Evolutionary conservation across 2,888 invertebrate species (phyloP).

Genomic region (Acrocyrtus sp.): DNA sequence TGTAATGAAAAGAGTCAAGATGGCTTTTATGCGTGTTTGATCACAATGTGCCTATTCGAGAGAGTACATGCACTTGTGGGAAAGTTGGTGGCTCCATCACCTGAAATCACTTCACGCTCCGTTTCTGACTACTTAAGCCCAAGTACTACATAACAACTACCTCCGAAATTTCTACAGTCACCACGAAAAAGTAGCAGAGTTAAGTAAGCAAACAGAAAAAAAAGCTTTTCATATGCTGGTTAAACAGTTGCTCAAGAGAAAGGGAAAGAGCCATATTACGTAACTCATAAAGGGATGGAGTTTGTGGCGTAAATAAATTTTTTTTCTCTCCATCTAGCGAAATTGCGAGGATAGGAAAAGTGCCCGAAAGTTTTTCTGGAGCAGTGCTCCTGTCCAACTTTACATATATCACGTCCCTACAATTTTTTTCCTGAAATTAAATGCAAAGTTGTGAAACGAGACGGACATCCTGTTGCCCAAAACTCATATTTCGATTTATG

Average conservation of each 20-base stretch:
- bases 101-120: slow-evolving; percentile 52
- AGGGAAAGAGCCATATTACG: too few species aligned
- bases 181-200: not conserved
- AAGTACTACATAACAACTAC: slow-evolving; percentile 3
- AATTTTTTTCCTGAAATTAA: too few species aligned
- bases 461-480: slow-evolving; percentile 38
- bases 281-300: too few species aligned
- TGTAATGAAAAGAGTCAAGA: slow-evolving; percentile 41
- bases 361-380: too few species aligned
- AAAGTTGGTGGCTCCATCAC: slow-evolving; percentile 45
- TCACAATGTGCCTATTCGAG: not conserved
- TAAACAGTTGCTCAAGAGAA: too few species aligned
- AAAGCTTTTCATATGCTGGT: too few species aligned
- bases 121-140: slow-evolving; percentile 17
- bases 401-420: too few species aligned
- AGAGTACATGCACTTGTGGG: slow-evolving; percentile 28
- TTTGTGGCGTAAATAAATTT: too few species aligned
- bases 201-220: not conserved
- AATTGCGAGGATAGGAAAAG: too few species aligned
- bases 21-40: slow-evolving; percentile 50
- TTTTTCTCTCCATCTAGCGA: too few species aligned
- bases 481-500: slow-evolving; percentile 33
- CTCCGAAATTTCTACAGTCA: not conserved
- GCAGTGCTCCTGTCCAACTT: too few species aligned
- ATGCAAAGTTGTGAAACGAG: slow-evolving; percentile 25